phyloP scores from a whole-genome alignment of 2,113 vertebrate genomes.

The Protomyctophum bolini region DNA sequence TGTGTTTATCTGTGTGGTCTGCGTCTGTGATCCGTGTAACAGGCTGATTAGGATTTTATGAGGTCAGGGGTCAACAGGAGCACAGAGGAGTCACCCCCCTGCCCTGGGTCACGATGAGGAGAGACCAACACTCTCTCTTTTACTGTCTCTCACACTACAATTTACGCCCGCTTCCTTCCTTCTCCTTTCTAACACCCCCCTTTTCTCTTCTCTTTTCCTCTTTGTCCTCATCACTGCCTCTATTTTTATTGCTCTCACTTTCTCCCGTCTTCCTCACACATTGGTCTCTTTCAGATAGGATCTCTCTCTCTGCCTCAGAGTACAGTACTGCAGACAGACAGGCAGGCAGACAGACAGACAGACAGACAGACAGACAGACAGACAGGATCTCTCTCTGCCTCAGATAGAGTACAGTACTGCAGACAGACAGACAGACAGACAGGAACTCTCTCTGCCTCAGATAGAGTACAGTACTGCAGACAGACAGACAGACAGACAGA shows the following conservation, averaged over 20 bases:
- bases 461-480: too few relatives aligned
- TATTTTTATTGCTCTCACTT: background rate
- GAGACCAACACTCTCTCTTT: slow-evolving; percentile 48
- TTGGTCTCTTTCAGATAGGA: too few relatives aligned
- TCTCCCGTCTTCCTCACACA: background rate
- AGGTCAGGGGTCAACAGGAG: slow-evolving; percentile 71
- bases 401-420: too few relatives aligned
- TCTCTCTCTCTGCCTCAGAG: too few relatives aligned
- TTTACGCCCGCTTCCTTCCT: slow-evolving; percentile 32
- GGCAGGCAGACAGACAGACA: too few relatives aligned
- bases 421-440: too few relatives aligned
- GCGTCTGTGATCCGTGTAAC: slow-evolving; percentile 62
- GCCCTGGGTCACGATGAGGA: slow-evolving; percentile 52
- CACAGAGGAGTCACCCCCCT: slow-evolving; percentile 37
- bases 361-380: too few relatives aligned
- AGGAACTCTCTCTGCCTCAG: too few relatives aligned
- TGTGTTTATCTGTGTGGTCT: slow-evolving; percentile 23
- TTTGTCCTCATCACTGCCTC: background rate
- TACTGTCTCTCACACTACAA: slow-evolving; percentile 48
- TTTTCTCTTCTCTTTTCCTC: background rate
- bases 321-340: too few relatives aligned
- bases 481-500: too few relatives aligned
- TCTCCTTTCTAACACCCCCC: background rate
- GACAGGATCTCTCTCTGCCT: too few relatives aligned
- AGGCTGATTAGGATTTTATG: slow-evolving; percentile 65